Evolutionary conservation across 2,797 vertebrate species (phyloP).

Genomic region (Yasuhikotakia modesta): DNA sequence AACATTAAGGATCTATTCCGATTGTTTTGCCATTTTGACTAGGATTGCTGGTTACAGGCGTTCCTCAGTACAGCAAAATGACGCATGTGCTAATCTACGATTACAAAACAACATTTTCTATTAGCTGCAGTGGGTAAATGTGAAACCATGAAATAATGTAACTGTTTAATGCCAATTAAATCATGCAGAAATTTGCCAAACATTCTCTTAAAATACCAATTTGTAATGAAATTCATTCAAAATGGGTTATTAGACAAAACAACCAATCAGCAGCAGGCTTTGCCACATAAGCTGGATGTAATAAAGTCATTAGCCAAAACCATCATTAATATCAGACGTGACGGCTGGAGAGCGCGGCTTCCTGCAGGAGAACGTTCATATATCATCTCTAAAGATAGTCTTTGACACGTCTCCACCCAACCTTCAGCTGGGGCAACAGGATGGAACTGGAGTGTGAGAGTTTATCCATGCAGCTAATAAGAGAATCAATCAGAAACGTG

Average conservation of each 20-base stretch:
- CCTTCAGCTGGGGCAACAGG: conserved; percentile 43
- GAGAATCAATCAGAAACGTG: conserved; percentile 42
- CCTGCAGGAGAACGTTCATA: conserved; percentile 32
- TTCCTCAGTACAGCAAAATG: conserved; percentile 24
- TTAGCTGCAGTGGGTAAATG: conserved; percentile 64
- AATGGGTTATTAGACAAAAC: conserved; percentile 9
- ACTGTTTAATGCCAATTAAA: conserved; percentile 63
- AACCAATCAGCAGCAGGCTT: neutral
- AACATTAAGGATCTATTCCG: conserved; percentile 72
- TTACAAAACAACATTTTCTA: conserved; percentile 45
- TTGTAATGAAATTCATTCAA: conserved; percentile 52
- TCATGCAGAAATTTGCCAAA: conserved; percentile 60
- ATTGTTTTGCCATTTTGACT: conserved; percentile 72
- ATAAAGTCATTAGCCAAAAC: conserved; percentile 17
- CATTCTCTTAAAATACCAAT: conserved; percentile 52
- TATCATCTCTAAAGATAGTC: conserved; percentile 25
- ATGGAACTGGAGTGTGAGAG: conserved; percentile 36
- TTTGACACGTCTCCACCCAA: conserved; percentile 29
- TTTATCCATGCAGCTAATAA: conserved; percentile 45
- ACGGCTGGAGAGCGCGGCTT: conserved; percentile 18
- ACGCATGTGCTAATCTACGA: conserved; percentile 2
- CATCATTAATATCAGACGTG: conserved; percentile 52
- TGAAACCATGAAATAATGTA: conserved; percentile 61
- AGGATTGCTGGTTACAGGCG: conserved; percentile 64
- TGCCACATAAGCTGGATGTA: neutral